phyloP scores from a whole-genome alignment of 2,797 vertebrate genomes.

The Sebastes elongatus region DNA sequence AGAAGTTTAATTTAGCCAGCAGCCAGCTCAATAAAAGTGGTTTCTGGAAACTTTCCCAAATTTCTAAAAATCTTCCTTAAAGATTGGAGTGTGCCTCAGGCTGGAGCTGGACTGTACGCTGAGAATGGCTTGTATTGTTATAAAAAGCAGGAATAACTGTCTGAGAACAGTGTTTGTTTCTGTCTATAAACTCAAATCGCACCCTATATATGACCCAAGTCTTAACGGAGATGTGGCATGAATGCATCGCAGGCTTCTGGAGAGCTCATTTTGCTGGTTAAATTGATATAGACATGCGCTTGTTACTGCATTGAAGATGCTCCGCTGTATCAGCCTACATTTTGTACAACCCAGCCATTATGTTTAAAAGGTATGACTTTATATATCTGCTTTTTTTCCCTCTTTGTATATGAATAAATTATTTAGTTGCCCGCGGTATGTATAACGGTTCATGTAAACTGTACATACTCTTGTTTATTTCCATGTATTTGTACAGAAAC shows the following conservation, averaged over 20 bases:
- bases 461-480: slow-evolving; percentile 89
- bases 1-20: background rate
- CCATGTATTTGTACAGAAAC: slow-evolving; percentile 92
- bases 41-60: background rate
- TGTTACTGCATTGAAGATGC: slow-evolving; percentile 59
- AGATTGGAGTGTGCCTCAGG: background rate
- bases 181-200: slow-evolving; percentile 27
- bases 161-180: background rate
- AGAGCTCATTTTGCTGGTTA: slow-evolving; percentile 68
- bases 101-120: background rate
- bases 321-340: slow-evolving; percentile 60
- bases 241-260: slow-evolving; percentile 56
- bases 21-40: background rate
- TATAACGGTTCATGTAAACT: slow-evolving; percentile 87
- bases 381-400: slow-evolving; percentile 69
- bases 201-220: slow-evolving; percentile 67
- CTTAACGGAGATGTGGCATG: slow-evolving; percentile 74
- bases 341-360: slow-evolving; percentile 65
- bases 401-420: slow-evolving; percentile 87
- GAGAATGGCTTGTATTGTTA: background rate
- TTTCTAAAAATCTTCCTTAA: background rate
- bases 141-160: background rate
- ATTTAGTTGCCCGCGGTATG: slow-evolving; percentile 85
- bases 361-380: slow-evolving; percentile 69
- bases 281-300: slow-evolving; percentile 48